phyloP scores from a whole-genome alignment of 1,140 invertebrate genomes.

The Apis cerana region DNA sequence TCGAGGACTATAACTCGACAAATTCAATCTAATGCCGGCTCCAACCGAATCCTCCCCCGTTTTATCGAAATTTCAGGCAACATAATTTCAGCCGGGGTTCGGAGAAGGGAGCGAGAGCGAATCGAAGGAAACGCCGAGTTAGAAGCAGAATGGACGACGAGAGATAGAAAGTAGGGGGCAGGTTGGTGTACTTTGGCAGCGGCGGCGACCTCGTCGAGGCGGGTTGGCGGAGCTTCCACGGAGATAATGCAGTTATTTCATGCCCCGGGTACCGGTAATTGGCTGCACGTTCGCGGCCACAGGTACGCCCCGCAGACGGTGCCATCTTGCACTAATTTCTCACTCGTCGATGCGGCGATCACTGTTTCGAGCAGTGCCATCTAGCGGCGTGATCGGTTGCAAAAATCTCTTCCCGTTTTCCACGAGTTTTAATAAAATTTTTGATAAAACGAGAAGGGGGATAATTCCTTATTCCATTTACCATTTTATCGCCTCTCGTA shows the following conservation, averaged over 20 bases:
- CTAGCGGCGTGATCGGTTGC: no score
- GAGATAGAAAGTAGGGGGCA: slow-evolving; percentile 39
- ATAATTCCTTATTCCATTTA: no score
- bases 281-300: slow-evolving; percentile 76
- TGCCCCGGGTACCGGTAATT: slow-evolving; percentile 78
- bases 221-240: slow-evolving; percentile 73
- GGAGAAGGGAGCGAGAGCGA: slow-evolving; percentile 38
- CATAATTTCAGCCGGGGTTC: slow-evolving; percentile 68
- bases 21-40: slow-evolving; percentile 76
- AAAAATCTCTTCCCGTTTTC: no score
- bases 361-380: no score
- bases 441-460: no score
- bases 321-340: slow-evolving; percentile 77
- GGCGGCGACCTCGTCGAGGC: slow-evolving; percentile 27
- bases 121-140: slow-evolving; percentile 52
- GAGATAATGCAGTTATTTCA: slow-evolving; percentile 80
- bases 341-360: slow-evolving; percentile 67
- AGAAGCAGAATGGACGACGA: slow-evolving; percentile 36
- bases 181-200: slow-evolving; percentile 52
- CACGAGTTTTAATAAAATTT: no score
- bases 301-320: slow-evolving; percentile 65
- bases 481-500: no score
- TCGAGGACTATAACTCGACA: slow-evolving; percentile 72
- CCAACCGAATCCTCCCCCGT: slow-evolving; percentile 66
- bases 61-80: slow-evolving; percentile 77